phyloP scores from a whole-genome alignment of 2,888 invertebrate genomes.

The Campaea margaritaria region DNA sequence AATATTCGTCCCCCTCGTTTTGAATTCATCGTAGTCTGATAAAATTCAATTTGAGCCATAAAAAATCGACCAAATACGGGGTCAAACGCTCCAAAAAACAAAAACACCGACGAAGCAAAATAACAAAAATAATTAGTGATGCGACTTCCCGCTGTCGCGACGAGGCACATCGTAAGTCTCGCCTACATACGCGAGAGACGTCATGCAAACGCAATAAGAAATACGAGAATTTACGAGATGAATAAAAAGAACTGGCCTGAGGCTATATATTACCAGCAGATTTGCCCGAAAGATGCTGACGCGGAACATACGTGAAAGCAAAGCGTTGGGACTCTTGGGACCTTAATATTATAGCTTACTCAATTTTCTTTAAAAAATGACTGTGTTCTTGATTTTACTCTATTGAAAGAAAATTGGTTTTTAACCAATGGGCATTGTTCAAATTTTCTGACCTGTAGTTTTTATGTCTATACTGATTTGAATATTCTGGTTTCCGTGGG shows the following conservation, averaged over 20 bases:
- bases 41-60: slow-evolving; percentile 35
- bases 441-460: too few relatives aligned
- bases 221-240: slow-evolving; percentile 62
- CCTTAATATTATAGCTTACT: slow-evolving; percentile 20
- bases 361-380: slow-evolving; percentile 27
- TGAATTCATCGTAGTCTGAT: neutral
- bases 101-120: slow-evolving; percentile 35
- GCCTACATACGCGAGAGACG: slow-evolving; percentile 60
- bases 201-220: slow-evolving; percentile 65
- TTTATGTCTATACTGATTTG: too few relatives aligned
- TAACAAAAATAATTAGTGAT: slow-evolving; percentile 67
- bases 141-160: slow-evolving; percentile 56
- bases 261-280: slow-evolving; percentile 65
- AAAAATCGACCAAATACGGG: slow-evolving; percentile 38
- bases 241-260: slow-evolving; percentile 61
- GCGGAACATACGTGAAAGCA: slow-evolving; percentile 51
- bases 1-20: too few relatives aligned
- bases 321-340: slow-evolving; percentile 42
- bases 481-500: too few relatives aligned
- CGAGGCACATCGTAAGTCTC: slow-evolving; percentile 58
- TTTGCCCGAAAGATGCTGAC: slow-evolving; percentile 67
- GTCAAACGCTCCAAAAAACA: slow-evolving; percentile 36
- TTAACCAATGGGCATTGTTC: too few relatives aligned
- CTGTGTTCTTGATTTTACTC: slow-evolving; percentile 9
- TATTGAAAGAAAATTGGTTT: too few relatives aligned